Conservation (phyloP, 2,797 vertebrate species). For the Darevskia mixta region DNA sequence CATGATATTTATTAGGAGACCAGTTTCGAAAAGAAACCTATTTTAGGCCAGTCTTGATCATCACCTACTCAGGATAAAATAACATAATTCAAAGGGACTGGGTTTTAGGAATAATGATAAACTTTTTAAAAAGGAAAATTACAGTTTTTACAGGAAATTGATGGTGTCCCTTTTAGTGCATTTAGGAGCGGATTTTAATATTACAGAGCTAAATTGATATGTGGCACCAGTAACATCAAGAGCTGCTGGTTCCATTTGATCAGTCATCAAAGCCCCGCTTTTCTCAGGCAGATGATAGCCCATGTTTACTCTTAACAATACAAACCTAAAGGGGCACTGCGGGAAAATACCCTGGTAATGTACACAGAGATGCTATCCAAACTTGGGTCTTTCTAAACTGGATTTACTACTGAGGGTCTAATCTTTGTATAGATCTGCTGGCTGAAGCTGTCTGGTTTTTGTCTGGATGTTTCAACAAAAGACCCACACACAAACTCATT, state of each 20-base stretch:
- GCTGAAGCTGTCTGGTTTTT: slow-evolving; percentile 83
- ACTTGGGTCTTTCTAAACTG: slow-evolving; percentile 75
- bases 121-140: neutral
- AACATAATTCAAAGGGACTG: neutral
- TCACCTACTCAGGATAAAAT: neutral
- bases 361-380: slow-evolving; percentile 79
- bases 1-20: neutral
- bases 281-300: slow-evolving; percentile 34
- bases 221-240: neutral
- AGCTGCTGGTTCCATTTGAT: neutral
- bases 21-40: neutral
- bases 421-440: slow-evolving; percentile 84
- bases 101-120: neutral
- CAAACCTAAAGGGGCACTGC: slow-evolving; percentile 79
- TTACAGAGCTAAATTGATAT: neutral
- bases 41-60: neutral
- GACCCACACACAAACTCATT: slow-evolving; percentile 79
- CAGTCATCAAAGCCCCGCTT: slow-evolving; percentile 30
- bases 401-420: slow-evolving; percentile 81
- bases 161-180: neutral
- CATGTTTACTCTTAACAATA: slow-evolving; percentile 57
- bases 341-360: slow-evolving; percentile 80
- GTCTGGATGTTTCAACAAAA: slow-evolving; percentile 87
- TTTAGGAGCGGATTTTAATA: neutral
- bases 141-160: neutral